Percentiles rank a stretch among this genome's conserved stretches.
phyloP scores from a whole-genome alignment of 2,888 invertebrate species.

The Lumbricus terrestris region DNA sequence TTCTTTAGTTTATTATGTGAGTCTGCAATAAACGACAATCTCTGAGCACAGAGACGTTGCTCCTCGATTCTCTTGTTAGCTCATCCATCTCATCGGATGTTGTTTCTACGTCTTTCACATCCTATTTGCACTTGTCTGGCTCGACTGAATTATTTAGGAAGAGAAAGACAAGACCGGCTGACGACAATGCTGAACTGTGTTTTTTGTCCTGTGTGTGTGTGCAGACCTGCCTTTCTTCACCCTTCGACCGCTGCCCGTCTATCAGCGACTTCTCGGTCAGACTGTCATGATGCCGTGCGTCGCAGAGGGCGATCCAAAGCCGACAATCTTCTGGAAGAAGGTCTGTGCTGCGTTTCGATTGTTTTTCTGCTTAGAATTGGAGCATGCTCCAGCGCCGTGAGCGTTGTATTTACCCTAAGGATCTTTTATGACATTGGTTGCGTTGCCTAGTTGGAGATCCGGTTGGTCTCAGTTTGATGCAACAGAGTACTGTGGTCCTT shows the following conservation, averaged over 20 bases:
- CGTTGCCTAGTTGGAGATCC: background rate
- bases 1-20: background rate
- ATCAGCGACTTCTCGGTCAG: slow-evolving; percentile 85
- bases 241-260: slow-evolving; percentile 83
- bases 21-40: background rate
- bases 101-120: background rate
- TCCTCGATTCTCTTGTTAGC: background rate
- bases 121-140: no score
- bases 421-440: background rate
- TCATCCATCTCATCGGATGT: background rate
- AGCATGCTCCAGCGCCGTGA: background rate
- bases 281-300: slow-evolving; percentile 92
- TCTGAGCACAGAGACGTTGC: background rate
- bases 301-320: slow-evolving; percentile 70
- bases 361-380: background rate
- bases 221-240: slow-evolving; percentile 85
- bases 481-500: background rate
- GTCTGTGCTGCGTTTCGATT: slow-evolving; percentile 60
- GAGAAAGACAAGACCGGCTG: background rate
- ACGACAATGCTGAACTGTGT: background rate
- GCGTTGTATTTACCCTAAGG: background rate
- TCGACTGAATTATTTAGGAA: background rate
- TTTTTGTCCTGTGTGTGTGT: background rate
- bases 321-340: slow-evolving; percentile 81
- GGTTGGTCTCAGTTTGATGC: background rate